Conservation (phyloP, 2,113 vertebrate genomes). For the Pelmatolapia mariae region DNA sequence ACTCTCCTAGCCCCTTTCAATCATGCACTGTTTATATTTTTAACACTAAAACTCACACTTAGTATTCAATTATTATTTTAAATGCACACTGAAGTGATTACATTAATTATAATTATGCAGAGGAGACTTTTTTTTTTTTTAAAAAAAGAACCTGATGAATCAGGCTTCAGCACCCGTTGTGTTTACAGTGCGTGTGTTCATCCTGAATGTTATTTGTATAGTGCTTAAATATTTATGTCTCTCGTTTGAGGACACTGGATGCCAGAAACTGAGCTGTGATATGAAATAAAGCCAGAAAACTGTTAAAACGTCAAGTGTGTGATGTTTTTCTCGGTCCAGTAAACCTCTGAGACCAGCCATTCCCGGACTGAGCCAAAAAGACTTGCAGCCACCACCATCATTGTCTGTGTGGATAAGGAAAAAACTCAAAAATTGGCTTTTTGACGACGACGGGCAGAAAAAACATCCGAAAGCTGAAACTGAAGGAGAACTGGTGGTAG, state of each 20-base stretch:
- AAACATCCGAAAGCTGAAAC: background rate
- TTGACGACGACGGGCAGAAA: background rate
- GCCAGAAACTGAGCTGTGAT: background rate
- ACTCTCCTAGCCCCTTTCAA: background rate
- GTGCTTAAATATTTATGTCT: background rate
- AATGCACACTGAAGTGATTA: background rate
- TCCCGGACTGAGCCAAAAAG: background rate
- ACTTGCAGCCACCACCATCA: constrained; percentile 12
- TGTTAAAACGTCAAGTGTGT: background rate
- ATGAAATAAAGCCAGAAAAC: background rate
- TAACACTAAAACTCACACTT: background rate
- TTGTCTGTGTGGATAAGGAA: background rate
- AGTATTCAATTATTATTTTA: background rate
- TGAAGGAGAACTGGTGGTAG: background rate
- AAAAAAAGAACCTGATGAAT: background rate
- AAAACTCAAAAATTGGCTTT: background rate
- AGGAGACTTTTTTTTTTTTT: background rate
- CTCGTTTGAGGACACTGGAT: background rate
- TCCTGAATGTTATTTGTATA: background rate
- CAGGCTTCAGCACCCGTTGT: background rate
- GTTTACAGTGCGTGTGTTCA: background rate
- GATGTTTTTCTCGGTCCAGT: background rate
- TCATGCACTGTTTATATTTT: background rate
- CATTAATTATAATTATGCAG: background rate
- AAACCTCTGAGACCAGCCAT: background rate